A percentile compares a stretch with the other conserved stretches of the same genome.
Evolutionary conservation across 2,888 invertebrate genomes (phyloP).

Genomic region (Leptopilina myrica): DNA sequence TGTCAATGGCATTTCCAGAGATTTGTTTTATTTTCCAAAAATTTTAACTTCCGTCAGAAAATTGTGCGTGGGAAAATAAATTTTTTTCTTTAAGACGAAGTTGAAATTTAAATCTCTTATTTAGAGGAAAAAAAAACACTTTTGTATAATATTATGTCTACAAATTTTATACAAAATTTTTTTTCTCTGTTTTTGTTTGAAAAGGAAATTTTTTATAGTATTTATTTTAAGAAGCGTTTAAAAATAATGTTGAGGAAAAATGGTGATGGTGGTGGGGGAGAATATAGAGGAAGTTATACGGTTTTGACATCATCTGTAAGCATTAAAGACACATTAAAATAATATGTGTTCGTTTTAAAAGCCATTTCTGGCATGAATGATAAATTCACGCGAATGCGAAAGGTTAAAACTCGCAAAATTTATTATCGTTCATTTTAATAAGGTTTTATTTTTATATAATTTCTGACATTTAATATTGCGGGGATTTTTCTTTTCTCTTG

Average conservation of each 20-base stretch:
- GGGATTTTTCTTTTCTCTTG: neutral
- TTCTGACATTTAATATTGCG: constrained; percentile 4
- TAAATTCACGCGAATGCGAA: constrained; percentile 9
- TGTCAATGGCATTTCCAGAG: constrained; percentile 13
- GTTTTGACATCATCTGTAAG: neutral
- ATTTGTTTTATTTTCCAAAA: constrained; percentile 15
- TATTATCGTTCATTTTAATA: neutral
- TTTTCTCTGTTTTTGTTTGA: too few relatives aligned
- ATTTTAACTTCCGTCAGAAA: neutral
- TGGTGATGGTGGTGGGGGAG: too few relatives aligned
- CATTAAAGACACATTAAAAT: constrained; percentile 15
- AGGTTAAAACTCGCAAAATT: constrained; percentile 14
- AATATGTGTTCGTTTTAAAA: constrained; percentile 18
- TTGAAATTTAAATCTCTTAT: too few relatives aligned
- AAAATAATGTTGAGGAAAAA: neutral
- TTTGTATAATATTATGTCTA: too few relatives aligned
- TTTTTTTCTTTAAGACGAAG: too few relatives aligned
- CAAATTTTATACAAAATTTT: too few relatives aligned
- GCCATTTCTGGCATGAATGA: constrained; percentile 10
- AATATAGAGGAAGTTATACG: neutral
- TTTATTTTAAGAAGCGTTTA: neutral
- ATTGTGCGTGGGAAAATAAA: neutral
- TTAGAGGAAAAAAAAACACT: too few relatives aligned
- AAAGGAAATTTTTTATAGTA: too few relatives aligned
- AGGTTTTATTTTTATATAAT: neutral